A percentile compares a stretch with the other conserved stretches of the same genome.
These are phyloP conservation scores for Muntiacus reevesi DNA, from an alignment of 2,113 vertebrate species.

Conservation along the genomic window DNA sequence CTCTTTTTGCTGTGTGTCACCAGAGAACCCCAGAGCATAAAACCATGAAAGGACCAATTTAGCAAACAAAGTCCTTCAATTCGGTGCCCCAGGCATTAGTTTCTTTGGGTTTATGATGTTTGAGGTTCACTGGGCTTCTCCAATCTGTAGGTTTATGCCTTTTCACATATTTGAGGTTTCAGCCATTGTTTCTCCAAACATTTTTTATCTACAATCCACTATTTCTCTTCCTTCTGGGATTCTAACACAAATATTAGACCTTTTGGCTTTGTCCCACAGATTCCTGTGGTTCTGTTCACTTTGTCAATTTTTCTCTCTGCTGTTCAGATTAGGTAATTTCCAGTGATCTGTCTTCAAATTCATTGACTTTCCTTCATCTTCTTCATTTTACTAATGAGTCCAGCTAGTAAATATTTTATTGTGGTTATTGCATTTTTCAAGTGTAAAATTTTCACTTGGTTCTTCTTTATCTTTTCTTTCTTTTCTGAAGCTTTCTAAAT, in stretches of 20 bases:
- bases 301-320: not conserved
- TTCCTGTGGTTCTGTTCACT: not conserved
- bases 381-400: not conserved
- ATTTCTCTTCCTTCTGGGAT: not conserved
- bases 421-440: not conserved
- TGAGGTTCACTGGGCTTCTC: not conserved
- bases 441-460: not conserved
- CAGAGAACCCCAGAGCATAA: not conserved
- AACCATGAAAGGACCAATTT: not conserved
- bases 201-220: not conserved
- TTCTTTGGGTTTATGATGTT: not conserved
- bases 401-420: not conserved
- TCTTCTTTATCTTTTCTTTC: not conserved
- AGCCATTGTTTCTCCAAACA: not conserved
- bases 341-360: not conserved
- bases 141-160: not conserved
- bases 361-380: not conserved
- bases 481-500: not conserved
- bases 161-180: not conserved
- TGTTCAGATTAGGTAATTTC: not conserved
- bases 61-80: not conserved
- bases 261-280: not conserved
- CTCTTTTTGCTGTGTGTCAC: not conserved
- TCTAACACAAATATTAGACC: not conserved
- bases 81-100: not conserved